These are phyloP conservation scores for Campylorhamphus procurvoides DNA, from an alignment of 2,113 vertebrate genomes.

Conservation along the genomic window DNA sequence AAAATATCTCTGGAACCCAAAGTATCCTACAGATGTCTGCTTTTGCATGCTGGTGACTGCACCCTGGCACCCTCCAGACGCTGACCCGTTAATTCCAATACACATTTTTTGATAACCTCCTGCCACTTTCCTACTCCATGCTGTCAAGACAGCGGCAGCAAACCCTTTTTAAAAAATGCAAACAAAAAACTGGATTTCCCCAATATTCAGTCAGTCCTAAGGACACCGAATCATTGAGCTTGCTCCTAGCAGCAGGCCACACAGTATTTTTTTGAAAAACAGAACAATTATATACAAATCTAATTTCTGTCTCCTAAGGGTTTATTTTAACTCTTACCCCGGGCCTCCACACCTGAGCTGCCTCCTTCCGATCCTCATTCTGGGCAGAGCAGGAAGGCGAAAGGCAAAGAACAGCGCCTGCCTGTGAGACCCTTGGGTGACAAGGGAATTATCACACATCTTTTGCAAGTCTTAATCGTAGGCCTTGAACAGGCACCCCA, in stretches of 20 bases:
- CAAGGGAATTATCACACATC: neutral
- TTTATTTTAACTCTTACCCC: neutral
- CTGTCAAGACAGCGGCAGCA: neutral
- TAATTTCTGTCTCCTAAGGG: neutral
- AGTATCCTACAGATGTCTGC: constrained; percentile 31
- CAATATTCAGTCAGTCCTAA: neutral
- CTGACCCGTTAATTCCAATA: neutral
- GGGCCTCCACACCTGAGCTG: neutral
- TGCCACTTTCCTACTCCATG: neutral
- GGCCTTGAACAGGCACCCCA: neutral
- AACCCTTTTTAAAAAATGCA: neutral
- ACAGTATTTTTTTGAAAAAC: neutral
- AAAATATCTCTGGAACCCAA: constrained; percentile 55
- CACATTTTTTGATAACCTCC: neutral
- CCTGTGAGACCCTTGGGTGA: accelerated
- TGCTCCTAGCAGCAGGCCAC: neutral
- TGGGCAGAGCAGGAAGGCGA: neutral
- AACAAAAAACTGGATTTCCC: neutral
- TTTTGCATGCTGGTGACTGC: neutral
- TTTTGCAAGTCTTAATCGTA: constrained; percentile 9
- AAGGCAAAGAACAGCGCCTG: neutral
- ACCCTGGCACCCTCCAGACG: neutral
- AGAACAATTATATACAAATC: neutral
- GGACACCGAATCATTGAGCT: neutral
- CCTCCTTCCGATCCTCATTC: neutral